These are phyloP conservation scores for Dendronephthya gigantea DNA, from an alignment of 64 coral and sea anemone genomes.

Conservation along the genomic window DNA sequence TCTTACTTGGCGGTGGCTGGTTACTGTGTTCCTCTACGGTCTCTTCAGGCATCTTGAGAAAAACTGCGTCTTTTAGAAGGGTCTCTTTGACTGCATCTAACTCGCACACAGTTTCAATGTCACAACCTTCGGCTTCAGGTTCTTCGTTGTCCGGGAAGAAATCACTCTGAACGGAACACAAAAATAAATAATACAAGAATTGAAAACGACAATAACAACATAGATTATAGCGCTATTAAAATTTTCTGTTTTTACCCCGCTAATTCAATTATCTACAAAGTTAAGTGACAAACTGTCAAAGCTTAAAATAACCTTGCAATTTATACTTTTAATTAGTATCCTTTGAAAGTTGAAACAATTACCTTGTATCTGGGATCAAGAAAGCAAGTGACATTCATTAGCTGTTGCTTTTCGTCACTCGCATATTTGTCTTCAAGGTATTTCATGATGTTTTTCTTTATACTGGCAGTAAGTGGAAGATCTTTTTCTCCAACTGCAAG, in stretches of 20 bases:
- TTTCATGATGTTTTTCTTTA: constrained; percentile 2
- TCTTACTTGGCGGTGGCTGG: neutral
- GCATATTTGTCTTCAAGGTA: constrained; percentile 11
- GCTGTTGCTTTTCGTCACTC: neutral
- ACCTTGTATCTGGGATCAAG: constrained; percentile 19
- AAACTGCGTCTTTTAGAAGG: constrained; percentile 6
- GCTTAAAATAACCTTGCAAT: too few species aligned
- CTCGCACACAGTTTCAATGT: neutral
- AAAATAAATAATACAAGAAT: neutral
- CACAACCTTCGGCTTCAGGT: neutral
- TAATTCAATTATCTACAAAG: too few species aligned
- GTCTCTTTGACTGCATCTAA: constrained; percentile 14
- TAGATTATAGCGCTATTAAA: too few species aligned
- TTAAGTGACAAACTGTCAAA: too few species aligned
- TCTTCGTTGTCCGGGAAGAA: constrained; percentile 1
- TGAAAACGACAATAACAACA: neutral
- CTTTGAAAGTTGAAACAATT: neutral
- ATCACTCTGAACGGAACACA: neutral
- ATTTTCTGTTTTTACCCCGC: too few species aligned
- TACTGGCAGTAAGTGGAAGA: constrained; percentile 5
- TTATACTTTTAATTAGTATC: too few species aligned
- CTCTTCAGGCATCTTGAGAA: neutral
- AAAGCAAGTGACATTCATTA: constrained; percentile 20
- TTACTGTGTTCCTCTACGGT: neutral
- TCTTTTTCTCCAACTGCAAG: constrained; percentile 16